phyloP scores from a whole-genome alignment of 2,113 vertebrate species.

The Cervus canadensis region DNA sequence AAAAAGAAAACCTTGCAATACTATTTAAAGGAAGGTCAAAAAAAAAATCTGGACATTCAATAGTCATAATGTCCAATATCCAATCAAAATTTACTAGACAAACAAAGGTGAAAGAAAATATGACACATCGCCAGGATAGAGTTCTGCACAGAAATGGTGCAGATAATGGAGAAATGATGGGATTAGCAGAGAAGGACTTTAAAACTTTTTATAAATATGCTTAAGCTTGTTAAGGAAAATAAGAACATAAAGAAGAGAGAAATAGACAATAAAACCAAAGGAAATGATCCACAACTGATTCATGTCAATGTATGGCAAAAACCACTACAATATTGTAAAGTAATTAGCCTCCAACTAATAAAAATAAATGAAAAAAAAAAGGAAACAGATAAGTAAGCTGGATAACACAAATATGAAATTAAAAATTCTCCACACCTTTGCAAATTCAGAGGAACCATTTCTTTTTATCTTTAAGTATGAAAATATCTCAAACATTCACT shows the following conservation, averaged over 20 bases:
- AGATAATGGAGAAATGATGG: neutral
- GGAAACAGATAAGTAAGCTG: neutral
- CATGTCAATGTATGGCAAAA: no score
- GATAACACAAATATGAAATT: neutral
- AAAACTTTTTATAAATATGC: neutral
- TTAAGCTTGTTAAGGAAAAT: neutral
- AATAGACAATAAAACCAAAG: neutral
- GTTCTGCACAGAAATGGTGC: neutral
- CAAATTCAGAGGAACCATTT: neutral
- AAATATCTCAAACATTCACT: neutral
- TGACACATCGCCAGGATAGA: rapidly evolving
- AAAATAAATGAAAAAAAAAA: neutral
- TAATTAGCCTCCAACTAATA: no score
- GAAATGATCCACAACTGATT: neutral
- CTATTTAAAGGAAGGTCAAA: neutral
- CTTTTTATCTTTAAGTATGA: neutral
- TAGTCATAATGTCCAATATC: neutral
- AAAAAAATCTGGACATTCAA: neutral
- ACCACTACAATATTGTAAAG: no score
- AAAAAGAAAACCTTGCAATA: neutral
- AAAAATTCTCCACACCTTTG: neutral
- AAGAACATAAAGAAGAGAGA: neutral
- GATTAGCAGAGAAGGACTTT: neutral
- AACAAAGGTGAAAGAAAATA: rapidly evolving
- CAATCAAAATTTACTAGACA: neutral